phyloP scores from a whole-genome alignment of 1,140 invertebrate genomes.

The Steinernema khuongi region DNA sequence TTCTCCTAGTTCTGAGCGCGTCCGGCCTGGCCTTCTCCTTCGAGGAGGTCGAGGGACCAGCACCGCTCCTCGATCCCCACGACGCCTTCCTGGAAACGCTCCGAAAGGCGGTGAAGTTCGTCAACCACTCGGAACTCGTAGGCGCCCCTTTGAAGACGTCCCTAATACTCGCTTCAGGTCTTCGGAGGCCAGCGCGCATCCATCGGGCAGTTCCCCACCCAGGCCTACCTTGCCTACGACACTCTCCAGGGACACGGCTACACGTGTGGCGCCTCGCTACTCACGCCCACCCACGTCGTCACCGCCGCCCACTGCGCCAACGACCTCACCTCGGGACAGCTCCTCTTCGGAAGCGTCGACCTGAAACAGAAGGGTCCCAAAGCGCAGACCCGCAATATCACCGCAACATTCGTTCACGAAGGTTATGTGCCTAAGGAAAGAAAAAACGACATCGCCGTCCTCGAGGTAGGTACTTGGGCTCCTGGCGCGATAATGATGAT shows the following conservation, averaged over 20 bases:
- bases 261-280: neutral
- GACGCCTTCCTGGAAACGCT: too few relatives aligned
- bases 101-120: neutral
- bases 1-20: too few relatives aligned
- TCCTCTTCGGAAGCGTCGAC: neutral
- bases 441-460: neutral
- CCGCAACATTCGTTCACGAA: neutral
- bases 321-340: neutral
- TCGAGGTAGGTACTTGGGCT: neutral
- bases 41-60: too few relatives aligned
- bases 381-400: neutral
- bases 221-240: neutral
- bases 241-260: neutral
- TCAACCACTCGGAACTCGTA: neutral
- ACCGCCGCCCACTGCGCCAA: neutral
- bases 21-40: too few relatives aligned
- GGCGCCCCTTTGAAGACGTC: neutral
- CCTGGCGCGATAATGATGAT: neutral
- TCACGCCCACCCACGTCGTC: neutral
- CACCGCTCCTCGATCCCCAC: too few relatives aligned
- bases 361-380: neutral
- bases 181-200: neutral
- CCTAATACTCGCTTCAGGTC: neutral
- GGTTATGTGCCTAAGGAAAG: neutral
- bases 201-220: neutral